Base-by-base conservation (phyloP, 2,113 vertebrate genomes). In the Sphyrna mokarran region DNA sequence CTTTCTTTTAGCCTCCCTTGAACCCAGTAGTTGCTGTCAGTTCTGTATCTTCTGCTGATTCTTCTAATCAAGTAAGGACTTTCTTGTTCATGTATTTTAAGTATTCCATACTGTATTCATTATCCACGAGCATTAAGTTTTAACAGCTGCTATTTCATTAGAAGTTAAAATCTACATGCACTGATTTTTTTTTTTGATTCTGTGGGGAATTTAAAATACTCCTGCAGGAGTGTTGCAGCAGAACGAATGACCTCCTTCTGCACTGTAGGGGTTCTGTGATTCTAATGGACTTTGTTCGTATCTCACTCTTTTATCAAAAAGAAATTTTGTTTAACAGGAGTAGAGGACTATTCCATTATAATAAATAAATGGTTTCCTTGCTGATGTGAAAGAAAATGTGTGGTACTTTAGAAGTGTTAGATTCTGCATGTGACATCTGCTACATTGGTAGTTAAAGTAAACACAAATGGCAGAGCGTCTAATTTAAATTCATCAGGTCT, bases 1-100 rank as follows among this genome's bases (percentile, higher is more conserved):
- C 70, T 76, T 23, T 95, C 63, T 98, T 97, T 96, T 97, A 99
- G 99, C 98, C 98, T 85, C 97, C 98, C 93, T 97, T 98, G 97
- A 98, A 98, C 97, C 97, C 98, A 96, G 96, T 97, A 96, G 97
- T 97, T 96, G 98, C 97, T 95, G 96, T 97, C 97, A 96, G 97
- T 96, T 97, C 97, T 95, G 96, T 97, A 97, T 96, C 97, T 97
- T 97, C 97, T 78, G 98, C 98, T 96, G 96, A 97, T 9, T 97
- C 97, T 91, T 97, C 97, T 90, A 96, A 96, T 89, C 98, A 98
- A 98, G 99, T 99, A 97, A 97, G 96, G 29, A 69, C 37, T 4
- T 23, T 94, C 26, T 72, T 95, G 37, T 54, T 95, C 5, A 22
- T 10, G 14, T 89, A 48, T n/a, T 76, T 72, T 72, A 54, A 33